Evolutionary conservation across 2,113 vertebrate species (phyloP), one percentile per base, ranked within the genome.

Genomic region (Ceyx margarethae): DNA sequence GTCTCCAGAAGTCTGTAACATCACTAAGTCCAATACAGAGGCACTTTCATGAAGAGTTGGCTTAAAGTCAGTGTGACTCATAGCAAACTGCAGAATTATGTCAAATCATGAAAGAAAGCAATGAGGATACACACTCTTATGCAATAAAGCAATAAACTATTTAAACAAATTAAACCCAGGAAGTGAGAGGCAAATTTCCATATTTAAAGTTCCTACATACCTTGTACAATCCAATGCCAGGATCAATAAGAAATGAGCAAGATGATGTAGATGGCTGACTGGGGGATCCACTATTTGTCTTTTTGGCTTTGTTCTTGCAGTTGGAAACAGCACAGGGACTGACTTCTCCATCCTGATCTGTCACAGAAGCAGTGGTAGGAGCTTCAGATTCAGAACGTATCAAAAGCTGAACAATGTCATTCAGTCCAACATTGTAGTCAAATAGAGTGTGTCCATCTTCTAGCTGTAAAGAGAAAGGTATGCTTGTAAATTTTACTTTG

Each of bases 381-480:
- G 98, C 95, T 95, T 99, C 98, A 28, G 98, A 97, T 77, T 99
- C 98, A 58, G 99, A 98, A 82, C 99, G 99, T 94, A 99, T 99
- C 87, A 99, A 98, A 92, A 99, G 98, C 97, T 99, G 99, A 96
- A 99, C 98, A 92, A 99, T 99, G 97, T 99, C 99, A 90, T 99
- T 99, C 91, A 99, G 98, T 93, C 99, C 99, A 93, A 99, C 99
- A 91, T 99, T 98, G 95, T 99, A 99, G 97, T 99, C 99, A 97
- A 99, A 99, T 89, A 99, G 98, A 51, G 99, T 99, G 94, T 99
- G 99, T 94, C 99, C 99, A 97, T 99, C 99, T 98, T 99, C 99
- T 98, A 99, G 98, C 99, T 99, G 94, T 81, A 61, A 95, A 97
- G 93, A 95, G 81, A 96, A 95, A 90, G 4, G 22, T 22, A 69